Base-by-base conservation (phyloP, 1,140 invertebrate genomes). In the Homalodisca vitripennis region DNA sequence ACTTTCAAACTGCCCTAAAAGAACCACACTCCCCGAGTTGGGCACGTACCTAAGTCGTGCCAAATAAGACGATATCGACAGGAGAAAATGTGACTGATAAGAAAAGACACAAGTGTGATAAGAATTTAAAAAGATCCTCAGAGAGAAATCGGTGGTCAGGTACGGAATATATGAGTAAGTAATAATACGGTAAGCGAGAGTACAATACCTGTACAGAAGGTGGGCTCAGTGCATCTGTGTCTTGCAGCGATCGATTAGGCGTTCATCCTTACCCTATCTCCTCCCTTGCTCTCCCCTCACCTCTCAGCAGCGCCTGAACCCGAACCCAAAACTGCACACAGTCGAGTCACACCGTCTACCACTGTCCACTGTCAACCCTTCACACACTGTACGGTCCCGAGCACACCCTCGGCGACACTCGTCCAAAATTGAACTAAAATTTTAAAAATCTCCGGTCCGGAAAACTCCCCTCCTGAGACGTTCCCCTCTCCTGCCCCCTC, bases 381-480 rank as follows among this genome's bases (percentile, higher is more conserved):
- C 20, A 53, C 48, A 53, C 20, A 53, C 20, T 17, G 3, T 20
- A 53, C 48, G 29, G 22, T 27, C 55, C 26, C 55, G 14, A 22
- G 14, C 55, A 60, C 55, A 26, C 6, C 26, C 55, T 27, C 55
- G 13, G 29, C 55, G 24, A 22, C 14, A 53, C 48, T 14, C 12
- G 55, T 27, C 55, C 22, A 26, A 24, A 60, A 60, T 26, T 60
- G 24, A 66, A 69, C 68, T 64, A 69, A 69, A 69, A 69, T 69
- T 67, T 67, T 30, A 67, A 67, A 67, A 55, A 53, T 67, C 27
- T 55, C 24, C 10, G 66, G 26, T 53, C 66, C 41, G 57, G 55
- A 69, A 69, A 69, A 62, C 55, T 69, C 68, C 60, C 55, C 60
- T 46, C 68, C 31, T 30, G n/a, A 46, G 34, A 22, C 26, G 24